A percentile compares a stretch with the other conserved stretches of the same genome.
phyloP scores from a whole-genome alignment of 2,113 vertebrate genomes.

The Terrapene triunguis region DNA sequence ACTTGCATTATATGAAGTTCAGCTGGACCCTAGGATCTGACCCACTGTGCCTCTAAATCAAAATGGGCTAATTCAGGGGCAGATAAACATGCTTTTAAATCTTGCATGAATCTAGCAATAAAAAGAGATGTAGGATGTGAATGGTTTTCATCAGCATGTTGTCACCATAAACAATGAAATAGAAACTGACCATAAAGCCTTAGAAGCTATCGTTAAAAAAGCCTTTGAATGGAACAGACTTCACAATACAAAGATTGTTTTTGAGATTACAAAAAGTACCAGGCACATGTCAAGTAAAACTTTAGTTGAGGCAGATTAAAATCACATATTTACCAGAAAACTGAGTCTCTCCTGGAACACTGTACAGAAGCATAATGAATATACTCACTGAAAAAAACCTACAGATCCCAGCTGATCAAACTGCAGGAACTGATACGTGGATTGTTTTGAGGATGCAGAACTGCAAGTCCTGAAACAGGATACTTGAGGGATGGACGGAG shows the following conservation, averaged over 20 bases:
- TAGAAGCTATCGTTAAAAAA: conserved; percentile 24
- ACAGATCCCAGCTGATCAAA: not conserved
- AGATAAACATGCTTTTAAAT: conserved; percentile 35
- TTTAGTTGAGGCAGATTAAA: not conserved
- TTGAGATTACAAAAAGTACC: not conserved
- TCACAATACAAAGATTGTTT: conserved; percentile 5
- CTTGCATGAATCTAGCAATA: not conserved
- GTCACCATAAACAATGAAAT: conserved; percentile 18
- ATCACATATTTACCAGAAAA: not conserved
- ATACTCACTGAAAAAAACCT: not conserved
- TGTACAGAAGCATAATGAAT: fast-evolving
- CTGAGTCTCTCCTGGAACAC: not conserved
- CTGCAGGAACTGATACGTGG: not conserved
- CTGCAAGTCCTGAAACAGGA: not conserved
- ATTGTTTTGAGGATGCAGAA: not conserved
- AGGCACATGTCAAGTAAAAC: conserved; percentile 23
- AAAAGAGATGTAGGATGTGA: not conserved
- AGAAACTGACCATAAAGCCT: not conserved
- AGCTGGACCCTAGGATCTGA: not conserved
- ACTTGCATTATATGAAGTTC: not conserved
- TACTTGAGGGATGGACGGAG: not conserved
- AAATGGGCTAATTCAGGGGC: not conserved
- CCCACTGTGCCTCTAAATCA: not conserved
- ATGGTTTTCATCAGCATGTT: not conserved
- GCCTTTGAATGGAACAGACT: not conserved